Evolutionary conservation across 2,888 invertebrate species (phyloP).

Genomic region (Himalopsyche tibetana): DNA sequence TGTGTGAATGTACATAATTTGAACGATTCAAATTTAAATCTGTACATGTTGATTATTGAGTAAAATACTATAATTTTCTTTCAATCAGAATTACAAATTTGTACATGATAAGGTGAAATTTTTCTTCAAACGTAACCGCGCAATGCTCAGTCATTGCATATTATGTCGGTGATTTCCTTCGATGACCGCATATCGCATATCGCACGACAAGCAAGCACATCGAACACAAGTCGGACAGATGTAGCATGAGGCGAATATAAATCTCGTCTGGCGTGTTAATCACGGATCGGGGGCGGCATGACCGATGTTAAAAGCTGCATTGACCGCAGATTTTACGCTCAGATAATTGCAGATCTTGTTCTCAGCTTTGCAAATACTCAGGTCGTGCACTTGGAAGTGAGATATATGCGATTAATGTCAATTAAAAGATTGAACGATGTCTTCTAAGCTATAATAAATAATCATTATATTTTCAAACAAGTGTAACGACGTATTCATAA

Average conservation of each 20-base stretch:
- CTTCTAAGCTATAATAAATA: conserved; percentile 12
- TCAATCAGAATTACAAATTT: background rate
- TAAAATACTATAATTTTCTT: too few species aligned
- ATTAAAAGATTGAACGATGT: conserved; percentile 37
- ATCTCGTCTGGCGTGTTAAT: conserved; percentile 43
- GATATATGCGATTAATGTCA: conserved; percentile 28
- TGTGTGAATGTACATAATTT: too few species aligned
- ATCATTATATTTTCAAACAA: conserved; percentile 20
- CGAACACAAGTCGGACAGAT: conserved; percentile 39
- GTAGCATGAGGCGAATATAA: conserved; percentile 26
- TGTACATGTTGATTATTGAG: too few species aligned
- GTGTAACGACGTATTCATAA: conserved; percentile 1
- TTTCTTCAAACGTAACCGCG: background rate
- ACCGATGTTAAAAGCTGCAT: conserved; percentile 36
- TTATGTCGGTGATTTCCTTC: background rate
- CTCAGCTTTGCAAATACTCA: conserved; percentile 8
- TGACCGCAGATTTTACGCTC: conserved; percentile 26
- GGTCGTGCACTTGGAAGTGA: background rate
- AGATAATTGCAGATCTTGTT: conserved; percentile 38
- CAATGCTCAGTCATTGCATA: background rate
- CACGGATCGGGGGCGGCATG: conserved; percentile 45
- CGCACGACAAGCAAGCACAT: conserved; percentile 20
- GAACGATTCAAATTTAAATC: too few species aligned
- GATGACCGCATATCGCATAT: conserved; percentile 22
- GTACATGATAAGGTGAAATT: background rate